phyloP scores from a whole-genome alignment of 2,113 vertebrate genomes.

The Pandion haliaetus region DNA sequence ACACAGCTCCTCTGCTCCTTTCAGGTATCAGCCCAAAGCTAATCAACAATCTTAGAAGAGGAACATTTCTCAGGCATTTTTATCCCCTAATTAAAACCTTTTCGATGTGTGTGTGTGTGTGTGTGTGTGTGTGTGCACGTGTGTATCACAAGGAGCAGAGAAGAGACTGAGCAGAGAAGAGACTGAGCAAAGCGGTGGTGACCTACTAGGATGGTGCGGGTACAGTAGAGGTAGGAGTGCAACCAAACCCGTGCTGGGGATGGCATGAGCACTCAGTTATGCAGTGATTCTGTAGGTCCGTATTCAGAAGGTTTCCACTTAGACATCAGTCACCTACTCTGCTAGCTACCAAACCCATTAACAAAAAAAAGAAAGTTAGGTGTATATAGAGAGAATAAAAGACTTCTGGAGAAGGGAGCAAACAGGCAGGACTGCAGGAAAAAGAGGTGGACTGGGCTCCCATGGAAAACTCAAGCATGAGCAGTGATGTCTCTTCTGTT shows the following conservation, averaged over 20 bases:
- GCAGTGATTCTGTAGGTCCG: accelerated
- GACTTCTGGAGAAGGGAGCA: not conserved
- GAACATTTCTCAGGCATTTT: not conserved
- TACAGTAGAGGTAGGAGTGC: not conserved
- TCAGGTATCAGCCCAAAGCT: not conserved
- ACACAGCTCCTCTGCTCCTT: not conserved
- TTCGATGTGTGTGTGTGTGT: not conserved
- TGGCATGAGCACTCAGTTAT: not conserved
- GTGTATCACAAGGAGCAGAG: not conserved
- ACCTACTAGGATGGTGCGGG: accelerated
- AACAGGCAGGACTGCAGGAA: not conserved
- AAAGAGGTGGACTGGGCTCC: not conserved
- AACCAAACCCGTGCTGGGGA: not conserved
- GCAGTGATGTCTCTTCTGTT: not conserved
- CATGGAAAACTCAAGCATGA: not conserved
- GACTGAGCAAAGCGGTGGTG: not conserved
- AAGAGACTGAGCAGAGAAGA: not conserved
- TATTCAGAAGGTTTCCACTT: not conserved
- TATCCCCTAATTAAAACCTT: not conserved
- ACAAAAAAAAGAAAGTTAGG: not conserved
- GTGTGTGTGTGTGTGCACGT: not conserved
- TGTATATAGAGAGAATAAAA: not conserved
- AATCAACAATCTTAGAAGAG: not conserved
- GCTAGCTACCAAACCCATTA: not conserved
- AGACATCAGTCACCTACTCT: not conserved